Percentiles rank a stretch among this genome's conserved stretches.
Evolutionary conservation across 2,113 vertebrate species (phyloP).

Genomic region (Mixornis gularis): DNA sequence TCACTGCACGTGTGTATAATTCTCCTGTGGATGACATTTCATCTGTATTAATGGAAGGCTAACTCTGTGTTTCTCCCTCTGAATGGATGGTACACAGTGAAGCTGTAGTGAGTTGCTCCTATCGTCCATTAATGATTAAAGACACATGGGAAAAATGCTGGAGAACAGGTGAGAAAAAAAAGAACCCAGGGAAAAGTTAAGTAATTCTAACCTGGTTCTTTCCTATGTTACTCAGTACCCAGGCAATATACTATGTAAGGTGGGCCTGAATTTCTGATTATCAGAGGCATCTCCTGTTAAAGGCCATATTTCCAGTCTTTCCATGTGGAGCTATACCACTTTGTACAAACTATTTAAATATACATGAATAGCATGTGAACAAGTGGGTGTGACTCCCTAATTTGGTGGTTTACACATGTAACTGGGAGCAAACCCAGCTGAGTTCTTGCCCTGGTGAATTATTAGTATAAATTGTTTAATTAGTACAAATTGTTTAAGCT

Average conservation of each 20-base stretch:
- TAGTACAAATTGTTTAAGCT: background rate
- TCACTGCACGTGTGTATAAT: background rate
- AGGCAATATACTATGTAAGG: background rate
- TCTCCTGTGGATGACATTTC: background rate
- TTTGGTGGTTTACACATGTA: background rate
- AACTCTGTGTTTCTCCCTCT: background rate
- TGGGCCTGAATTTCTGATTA: background rate
- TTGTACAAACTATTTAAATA: background rate
- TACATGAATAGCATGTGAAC: background rate
- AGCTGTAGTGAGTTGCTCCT: background rate
- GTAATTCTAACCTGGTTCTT: background rate
- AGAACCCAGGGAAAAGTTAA: background rate
- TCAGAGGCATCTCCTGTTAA: background rate
- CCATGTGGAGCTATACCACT: accelerated
- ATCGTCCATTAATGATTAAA: background rate
- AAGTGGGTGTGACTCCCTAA: background rate
- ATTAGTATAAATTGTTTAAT: background rate
- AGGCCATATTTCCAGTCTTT: background rate
- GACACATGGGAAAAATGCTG: background rate
- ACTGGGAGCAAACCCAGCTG: background rate
- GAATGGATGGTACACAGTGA: background rate
- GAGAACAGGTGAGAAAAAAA: background rate
- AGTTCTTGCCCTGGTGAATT: background rate
- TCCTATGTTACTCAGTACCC: background rate
- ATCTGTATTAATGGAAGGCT: background rate